These are phyloP conservation scores for human (Homo sapiens) DNA, from an alignment of 2,113 vertebrate species.

Conservation along the genomic window DNA sequence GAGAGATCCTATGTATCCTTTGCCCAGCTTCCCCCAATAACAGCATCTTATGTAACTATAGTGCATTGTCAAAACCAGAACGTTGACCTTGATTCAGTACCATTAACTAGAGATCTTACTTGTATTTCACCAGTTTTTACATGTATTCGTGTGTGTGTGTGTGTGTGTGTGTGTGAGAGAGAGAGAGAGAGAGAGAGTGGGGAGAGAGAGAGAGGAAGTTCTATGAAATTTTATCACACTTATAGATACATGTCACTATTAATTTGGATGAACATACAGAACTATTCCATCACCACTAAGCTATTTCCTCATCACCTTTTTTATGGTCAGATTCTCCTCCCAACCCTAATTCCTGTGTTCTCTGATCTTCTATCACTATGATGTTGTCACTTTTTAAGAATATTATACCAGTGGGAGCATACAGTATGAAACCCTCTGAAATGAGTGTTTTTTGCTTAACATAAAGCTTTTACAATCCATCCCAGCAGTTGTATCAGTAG, in stretches of 20 bases:
- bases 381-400: neutral
- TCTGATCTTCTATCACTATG: neutral
- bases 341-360: neutral
- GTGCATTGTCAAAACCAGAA: neutral
- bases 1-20: neutral
- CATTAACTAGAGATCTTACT: neutral
- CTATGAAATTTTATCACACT: neutral
- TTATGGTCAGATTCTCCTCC: neutral
- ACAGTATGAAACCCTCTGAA: neutral
- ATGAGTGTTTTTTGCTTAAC: neutral
- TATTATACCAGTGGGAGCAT: neutral
- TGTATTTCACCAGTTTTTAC: neutral
- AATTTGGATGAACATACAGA: neutral
- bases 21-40: neutral
- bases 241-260: neutral
- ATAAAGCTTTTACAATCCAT: neutral
- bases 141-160: neutral
- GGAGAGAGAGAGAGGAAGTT: neutral
- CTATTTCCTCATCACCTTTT: neutral
- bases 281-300: neutral
- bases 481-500: neutral
- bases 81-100: neutral
- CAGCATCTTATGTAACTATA: neutral
- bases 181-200: no score
- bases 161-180: neutral